Base-by-base conservation (phyloP, 2,888 invertebrate genomes). In the Auanema freiburgensis region DNA sequence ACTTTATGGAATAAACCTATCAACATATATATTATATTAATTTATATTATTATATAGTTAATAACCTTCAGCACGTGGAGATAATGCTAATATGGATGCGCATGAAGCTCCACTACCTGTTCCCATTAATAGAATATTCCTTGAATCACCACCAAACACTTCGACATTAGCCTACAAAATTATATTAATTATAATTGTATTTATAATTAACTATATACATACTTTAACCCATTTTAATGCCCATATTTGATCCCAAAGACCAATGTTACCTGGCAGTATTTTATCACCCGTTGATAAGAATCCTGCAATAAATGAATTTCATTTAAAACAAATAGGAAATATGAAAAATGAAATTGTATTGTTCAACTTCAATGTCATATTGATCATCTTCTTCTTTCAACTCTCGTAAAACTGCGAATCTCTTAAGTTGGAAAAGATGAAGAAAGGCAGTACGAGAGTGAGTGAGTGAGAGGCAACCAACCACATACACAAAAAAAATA, bases 201-300 rank as follows among this genome's bases (percentile, higher is more conserved):
- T 5, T 3, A 33, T 33, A 8, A 33, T 33, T 33, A 8, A 4
- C 18, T 21, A 62, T 33, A 49, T 12, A 53, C 59, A n/a, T 52
- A 75, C 76, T 63, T 80, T 77, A 54, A 83, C 77, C 83, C 83
- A 83, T 69, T 77, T 72, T 6, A 83, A 64, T 2, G 80, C 76
- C 60, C 69, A 71, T n/a, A 80, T 66, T 56, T 74, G 73, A 69
- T 80, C 79, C 74, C 75, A 76, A 56, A 80, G 70, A 49, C 79
- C 83, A 59, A 74, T 74, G 66, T 83, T 83, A 18, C 83, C 83
- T 50, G 83, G 83, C 56, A 81, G 63, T 24, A 72, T 61, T 24
- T 54, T 65, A 63, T 84, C 83, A 57, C 83, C 83, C 52, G 83
- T 83, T 41, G 83, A 79, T 14, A 81, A 69, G 58, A 83, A 83